Evolutionary conservation across 2,113 vertebrate genomes (phyloP).

Genomic region (Scomber scombrus): DNA sequence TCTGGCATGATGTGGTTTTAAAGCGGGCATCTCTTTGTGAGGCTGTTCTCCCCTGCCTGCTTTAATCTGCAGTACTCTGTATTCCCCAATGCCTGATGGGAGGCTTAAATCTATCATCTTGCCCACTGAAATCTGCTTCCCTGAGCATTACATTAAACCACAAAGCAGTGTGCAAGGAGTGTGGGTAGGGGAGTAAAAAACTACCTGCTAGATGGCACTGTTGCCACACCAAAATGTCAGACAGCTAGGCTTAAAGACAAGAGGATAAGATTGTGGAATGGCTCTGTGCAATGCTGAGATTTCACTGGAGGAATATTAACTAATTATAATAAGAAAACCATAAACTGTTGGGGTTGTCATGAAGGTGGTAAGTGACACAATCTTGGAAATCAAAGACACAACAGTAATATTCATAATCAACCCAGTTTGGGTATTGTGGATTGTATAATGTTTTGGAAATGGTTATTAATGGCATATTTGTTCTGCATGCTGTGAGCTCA

Average conservation of each 20-base stretch:
- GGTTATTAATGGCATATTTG: conserved; percentile 32
- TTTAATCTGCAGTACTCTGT: conserved; percentile 76
- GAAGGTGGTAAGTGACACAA: conserved; percentile 52
- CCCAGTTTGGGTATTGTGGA: conserved; percentile 38
- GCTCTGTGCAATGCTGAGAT: conserved; percentile 46
- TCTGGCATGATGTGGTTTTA: conserved; percentile 79
- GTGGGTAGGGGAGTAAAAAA: conserved; percentile 1
- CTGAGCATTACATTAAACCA: conserved; percentile 77
- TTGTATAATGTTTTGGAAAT: conserved; percentile 42
- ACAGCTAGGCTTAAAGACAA: neutral
- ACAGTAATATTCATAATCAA: conserved; percentile 56
- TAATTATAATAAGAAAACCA: conserved; percentile 57
- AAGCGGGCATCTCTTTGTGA: conserved; percentile 73
- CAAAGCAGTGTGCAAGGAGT: conserved; percentile 59
- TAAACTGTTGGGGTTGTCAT: conserved; percentile 56
- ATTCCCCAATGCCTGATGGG: conserved; percentile 82
- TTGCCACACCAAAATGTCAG: conserved; percentile 69
- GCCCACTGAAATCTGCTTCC: conserved; percentile 81
- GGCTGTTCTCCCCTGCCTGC: conserved; percentile 72
- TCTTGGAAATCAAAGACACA: conserved; percentile 53
- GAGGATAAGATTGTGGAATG: neutral
- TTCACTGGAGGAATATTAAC: conserved; percentile 62
- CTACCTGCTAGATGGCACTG: conserved; percentile 87
- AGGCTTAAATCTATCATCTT: conserved; percentile 83
- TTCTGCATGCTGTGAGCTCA: conserved; percentile 48